Evolutionary conservation across 2,797 vertebrate species (phyloP).

Genomic region (Trachops cirrhosus): DNA sequence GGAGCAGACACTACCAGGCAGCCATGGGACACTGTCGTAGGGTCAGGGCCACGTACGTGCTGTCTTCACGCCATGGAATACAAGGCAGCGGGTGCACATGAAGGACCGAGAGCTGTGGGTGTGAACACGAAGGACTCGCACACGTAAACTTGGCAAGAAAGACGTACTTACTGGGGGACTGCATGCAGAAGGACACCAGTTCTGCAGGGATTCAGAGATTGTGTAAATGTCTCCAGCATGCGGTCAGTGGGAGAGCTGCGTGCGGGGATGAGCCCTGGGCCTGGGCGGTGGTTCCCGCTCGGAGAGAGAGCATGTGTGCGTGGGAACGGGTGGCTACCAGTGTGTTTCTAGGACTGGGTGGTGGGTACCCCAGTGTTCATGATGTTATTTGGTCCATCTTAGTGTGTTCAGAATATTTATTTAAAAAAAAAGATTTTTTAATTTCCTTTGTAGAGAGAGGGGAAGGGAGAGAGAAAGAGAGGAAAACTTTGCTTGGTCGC

Average conservation of each 20-base stretch:
- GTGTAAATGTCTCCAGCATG: accelerated
- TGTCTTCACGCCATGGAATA: accelerated
- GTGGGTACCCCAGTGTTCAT: background rate
- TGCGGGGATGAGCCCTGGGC: background rate
- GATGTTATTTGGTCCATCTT: background rate
- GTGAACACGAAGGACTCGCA: background rate
- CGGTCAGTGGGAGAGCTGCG: background rate
- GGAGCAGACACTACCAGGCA: background rate
- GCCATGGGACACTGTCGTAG: background rate
- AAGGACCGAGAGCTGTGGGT: background rate
- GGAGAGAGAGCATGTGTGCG: background rate
- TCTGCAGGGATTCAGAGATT: background rate
- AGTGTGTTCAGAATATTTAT: background rate
- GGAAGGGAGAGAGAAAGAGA: background rate
- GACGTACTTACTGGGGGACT: background rate
- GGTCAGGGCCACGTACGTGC: background rate
- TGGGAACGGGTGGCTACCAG: background rate
- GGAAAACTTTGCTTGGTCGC: background rate
- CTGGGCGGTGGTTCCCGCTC: background rate
- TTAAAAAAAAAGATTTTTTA: background rate
- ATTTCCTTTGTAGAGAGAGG: background rate
- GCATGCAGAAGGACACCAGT: background rate
- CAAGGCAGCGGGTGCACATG: background rate
- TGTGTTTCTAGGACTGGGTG: background rate
- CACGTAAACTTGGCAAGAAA: background rate